Evolutionary conservation across 2,113 vertebrate species (phyloP), one percentile per base, ranked within the genome.

Genomic region (Epinephelus moara): DNA sequence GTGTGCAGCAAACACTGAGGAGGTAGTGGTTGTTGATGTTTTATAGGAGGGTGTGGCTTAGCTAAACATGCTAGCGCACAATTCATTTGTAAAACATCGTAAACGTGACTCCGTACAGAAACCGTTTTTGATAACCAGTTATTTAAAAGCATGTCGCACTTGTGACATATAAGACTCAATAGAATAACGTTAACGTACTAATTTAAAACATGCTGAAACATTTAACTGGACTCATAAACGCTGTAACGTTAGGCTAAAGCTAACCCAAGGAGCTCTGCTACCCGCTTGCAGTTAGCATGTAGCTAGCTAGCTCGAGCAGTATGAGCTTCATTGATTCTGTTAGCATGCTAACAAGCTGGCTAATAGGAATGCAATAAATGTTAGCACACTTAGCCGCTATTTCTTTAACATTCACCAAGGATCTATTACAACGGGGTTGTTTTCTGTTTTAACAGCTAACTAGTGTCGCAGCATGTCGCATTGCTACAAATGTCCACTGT

Each of bases 301-400:
- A 33, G 80, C 76, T 87, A 55, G 63, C 63, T 30, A 75, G 68
- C 67, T 68, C 15, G 15, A 37, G 11, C n/a, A 33, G 72, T 5
- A 27, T 17, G 49, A n/a, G 49, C 49, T 69, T 14, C 30, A 23
- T 4, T 21, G 62, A 56, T 37, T 30, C 37, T 6, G 56, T 59
- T 87, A 91, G 89, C 90, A 87, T 82, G 91, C 92, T 91, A 94
- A 66, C 81, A 59, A 1, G 86, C 85, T 85, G 2, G 88, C 87
- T 88, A 82, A 85, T 0, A 18, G 21, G 27, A 40, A 61, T 25
- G 55, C 55, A 49, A 7, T 57, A 9, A 21, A 42, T 57, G 33
- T 78, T 42, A 77, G 18, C 30, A 68, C 21, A 13, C 42, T 25
- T 70, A 64, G 53, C 50, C 15, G 4, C 10, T 7, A 4, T n/a